These are phyloP conservation scores for Linepithema humile DNA, from an alignment of 1,140 invertebrate genomes.

Conservation along the genomic window DNA sequence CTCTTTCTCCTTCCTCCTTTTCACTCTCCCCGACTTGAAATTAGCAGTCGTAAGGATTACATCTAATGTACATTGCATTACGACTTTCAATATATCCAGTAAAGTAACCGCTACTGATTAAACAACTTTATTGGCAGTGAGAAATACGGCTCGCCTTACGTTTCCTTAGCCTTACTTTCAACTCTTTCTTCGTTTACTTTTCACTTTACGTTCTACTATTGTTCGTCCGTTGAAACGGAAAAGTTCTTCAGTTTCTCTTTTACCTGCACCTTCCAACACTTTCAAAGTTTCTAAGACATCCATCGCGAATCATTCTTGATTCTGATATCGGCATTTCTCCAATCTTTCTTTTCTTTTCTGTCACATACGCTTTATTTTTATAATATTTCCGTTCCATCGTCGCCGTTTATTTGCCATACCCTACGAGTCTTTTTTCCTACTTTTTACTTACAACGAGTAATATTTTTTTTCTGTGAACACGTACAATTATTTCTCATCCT, in stretches of 20 bases:
- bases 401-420: neutral
- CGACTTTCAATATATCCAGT: slow-evolving; percentile 29
- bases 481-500: neutral
- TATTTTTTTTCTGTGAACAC: neutral
- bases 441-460: neutral
- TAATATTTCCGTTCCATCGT: neutral
- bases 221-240: neutral
- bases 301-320: neutral
- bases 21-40: neutral
- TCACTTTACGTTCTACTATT: neutral
- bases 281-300: neutral
- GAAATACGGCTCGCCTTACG: neutral
- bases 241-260: neutral
- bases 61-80: slow-evolving; percentile 42
- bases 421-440: neutral
- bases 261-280: neutral
- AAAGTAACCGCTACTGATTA: slow-evolving; percentile 28
- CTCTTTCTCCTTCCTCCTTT: too few species aligned
- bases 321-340: slow-evolving; percentile 10
- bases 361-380: neutral
- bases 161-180: neutral
- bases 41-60: slow-evolving; percentile 46
- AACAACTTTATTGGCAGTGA: slow-evolving; percentile 40
- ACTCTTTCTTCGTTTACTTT: slow-evolving; percentile 25
- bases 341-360: neutral